phyloP scores from a whole-genome alignment of 2,888 invertebrate genomes.

The Lithosia quadra region DNA sequence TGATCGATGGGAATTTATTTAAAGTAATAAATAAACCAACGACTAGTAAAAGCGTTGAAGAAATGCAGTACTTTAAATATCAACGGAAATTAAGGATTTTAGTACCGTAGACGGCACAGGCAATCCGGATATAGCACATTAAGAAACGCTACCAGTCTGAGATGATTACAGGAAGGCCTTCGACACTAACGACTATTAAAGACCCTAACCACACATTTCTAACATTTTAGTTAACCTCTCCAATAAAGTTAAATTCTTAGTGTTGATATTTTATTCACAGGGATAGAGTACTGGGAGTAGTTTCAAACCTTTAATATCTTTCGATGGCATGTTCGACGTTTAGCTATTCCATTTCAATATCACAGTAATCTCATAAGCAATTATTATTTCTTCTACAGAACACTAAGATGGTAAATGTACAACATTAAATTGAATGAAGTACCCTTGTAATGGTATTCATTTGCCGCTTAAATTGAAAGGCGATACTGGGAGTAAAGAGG shows the following conservation, averaged over 20 bases:
- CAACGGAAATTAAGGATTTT: constrained; percentile 6
- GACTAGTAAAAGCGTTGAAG: constrained; percentile 27
- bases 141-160: neutral
- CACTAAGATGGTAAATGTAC: neutral
- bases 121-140: constrained; percentile 11
- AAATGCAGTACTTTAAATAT: constrained; percentile 13
- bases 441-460: constrained; percentile 24
- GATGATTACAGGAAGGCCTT: constrained; percentile 10
- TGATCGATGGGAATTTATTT: constrained; percentile 57
- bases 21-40: constrained; percentile 44
- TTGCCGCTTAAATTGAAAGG: constrained; percentile 32
- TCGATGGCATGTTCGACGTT: neutral
- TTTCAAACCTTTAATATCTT: neutral
- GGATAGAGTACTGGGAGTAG: neutral
- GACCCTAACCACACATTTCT: neutral
- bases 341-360: neutral
- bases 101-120: neutral
- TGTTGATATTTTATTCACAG: neutral
- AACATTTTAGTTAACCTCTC: neutral
- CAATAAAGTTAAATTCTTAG: neutral
- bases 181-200: constrained; percentile 1
- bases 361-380: neutral
- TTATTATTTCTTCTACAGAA: neutral
- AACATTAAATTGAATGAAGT: constrained; percentile 14
- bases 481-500: constrained; percentile 51